Evolutionary conservation across 2,113 vertebrate species (phyloP).

Genomic region (Aphelocoma coerulescens): DNA sequence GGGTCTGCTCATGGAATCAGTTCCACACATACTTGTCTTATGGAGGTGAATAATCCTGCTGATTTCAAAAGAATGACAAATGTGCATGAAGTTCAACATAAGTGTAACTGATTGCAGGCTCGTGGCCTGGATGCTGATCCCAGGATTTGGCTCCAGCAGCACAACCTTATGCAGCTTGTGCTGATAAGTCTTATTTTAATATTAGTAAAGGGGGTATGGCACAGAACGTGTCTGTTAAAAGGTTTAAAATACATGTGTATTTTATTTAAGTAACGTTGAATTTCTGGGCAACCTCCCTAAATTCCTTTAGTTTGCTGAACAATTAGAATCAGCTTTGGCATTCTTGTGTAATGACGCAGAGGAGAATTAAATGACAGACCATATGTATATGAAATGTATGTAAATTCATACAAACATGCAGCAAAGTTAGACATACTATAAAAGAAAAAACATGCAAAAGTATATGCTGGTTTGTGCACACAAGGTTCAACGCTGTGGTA

Average conservation of each 20-base stretch:
- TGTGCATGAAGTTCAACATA: constrained; percentile 57
- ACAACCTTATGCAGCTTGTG: constrained; percentile 20
- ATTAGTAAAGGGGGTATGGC: constrained; percentile 61
- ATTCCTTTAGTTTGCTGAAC: constrained; percentile 68
- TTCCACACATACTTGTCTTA: constrained; percentile 43
- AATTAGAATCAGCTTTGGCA: constrained; percentile 71
- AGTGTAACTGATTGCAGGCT: constrained; percentile 67
- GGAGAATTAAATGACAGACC: constrained; percentile 64
- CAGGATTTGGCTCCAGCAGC: constrained; percentile 57
- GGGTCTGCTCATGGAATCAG: neutral
- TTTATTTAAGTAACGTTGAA: constrained; percentile 67
- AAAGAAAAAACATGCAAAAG: neutral
- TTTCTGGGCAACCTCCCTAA: constrained; percentile 67
- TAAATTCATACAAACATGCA: constrained; percentile 51
- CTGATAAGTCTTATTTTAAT: constrained; percentile 63
- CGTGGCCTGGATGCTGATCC: constrained; percentile 56
- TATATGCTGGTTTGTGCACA: neutral
- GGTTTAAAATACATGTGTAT: constrained; percentile 68
- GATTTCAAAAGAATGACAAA: constrained; percentile 63
- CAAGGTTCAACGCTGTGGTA: neutral
- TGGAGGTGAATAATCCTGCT: constrained; percentile 50
- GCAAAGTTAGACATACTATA: neutral
- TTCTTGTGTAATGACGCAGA: constrained; percentile 56
- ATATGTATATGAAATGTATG: constrained; percentile 58
- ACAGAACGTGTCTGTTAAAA: constrained; percentile 61